Evolutionary conservation across 2,797 vertebrate species (phyloP).

Genomic region (Amblyopsis hoosieri): DNA sequence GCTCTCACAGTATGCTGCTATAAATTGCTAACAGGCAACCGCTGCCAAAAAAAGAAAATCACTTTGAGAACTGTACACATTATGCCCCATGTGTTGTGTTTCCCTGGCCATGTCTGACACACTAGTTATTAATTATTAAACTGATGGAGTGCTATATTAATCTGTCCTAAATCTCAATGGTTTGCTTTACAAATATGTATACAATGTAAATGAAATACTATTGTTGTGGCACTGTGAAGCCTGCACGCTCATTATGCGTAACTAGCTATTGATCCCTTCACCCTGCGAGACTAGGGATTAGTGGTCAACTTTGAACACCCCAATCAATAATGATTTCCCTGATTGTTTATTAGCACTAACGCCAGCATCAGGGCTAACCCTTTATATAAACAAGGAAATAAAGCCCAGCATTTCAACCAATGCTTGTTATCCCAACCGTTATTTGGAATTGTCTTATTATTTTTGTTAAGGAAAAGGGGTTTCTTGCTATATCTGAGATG

Average conservation of each 20-base stretch:
- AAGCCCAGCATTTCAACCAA: conserved; percentile 51
- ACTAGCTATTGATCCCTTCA: conserved; percentile 64
- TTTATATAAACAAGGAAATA: conserved; percentile 65
- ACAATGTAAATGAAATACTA: conserved; percentile 50
- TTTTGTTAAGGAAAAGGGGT: conserved; percentile 24
- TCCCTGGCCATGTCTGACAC: neutral
- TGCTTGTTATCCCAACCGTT: conserved; percentile 33
- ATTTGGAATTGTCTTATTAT: conserved; percentile 39
- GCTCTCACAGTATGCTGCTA: conserved; percentile 9
- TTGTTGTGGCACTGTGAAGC: conserved; percentile 61
- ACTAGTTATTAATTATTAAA: conserved; percentile 6
- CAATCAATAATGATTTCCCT: conserved; percentile 82
- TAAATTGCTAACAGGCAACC: neutral
- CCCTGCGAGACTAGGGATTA: conserved; percentile 73
- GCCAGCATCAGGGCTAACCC: conserved; percentile 66
- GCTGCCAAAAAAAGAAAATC: neutral
- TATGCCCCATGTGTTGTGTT: neutral
- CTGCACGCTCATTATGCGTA: conserved; percentile 65
- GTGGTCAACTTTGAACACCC: conserved; percentile 75
- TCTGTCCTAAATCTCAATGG: conserved; percentile 11
- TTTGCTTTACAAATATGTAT: conserved; percentile 54
- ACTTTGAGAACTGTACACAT: neutral
- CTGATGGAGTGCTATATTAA: conserved; percentile 6
- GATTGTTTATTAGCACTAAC: conserved; percentile 76
- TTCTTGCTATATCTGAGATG: conserved; percentile 30